Evolutionary conservation across 2,888 invertebrate genomes (phyloP).

Genomic region (Leptopilina drosophilae): DNA sequence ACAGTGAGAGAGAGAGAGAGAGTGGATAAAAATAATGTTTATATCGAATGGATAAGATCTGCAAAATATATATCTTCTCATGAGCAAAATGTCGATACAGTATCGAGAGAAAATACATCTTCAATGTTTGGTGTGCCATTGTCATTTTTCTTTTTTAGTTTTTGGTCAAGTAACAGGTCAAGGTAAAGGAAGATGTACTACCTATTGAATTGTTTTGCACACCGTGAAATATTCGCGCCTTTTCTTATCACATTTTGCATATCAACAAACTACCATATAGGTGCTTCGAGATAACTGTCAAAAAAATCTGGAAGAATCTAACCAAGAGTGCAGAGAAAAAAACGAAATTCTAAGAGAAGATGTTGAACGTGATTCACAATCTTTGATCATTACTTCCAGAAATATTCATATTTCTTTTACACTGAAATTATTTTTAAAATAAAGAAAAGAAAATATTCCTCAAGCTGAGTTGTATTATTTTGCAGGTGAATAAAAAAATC

Average conservation of each 20-base stretch:
- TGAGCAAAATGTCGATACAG: conserved; percentile 27
- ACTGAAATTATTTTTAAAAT: too few relatives aligned
- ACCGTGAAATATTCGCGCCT: conserved; percentile 28
- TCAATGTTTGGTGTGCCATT: conserved; percentile 16
- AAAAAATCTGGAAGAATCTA: conserved; percentile 18
- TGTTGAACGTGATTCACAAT: conserved; percentile 7
- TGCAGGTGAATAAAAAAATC: too few relatives aligned
- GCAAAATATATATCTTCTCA: not conserved
- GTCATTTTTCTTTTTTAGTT: conserved; percentile 24
- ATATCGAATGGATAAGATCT: conserved; percentile 1
- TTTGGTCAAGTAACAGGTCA: conserved; percentile 31
- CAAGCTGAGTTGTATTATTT: too few relatives aligned
- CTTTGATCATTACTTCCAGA: not conserved
- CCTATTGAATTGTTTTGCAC: conserved; percentile 34
- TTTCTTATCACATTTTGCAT: conserved; percentile 28
- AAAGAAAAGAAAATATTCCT: too few relatives aligned
- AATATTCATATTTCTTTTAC: not conserved
- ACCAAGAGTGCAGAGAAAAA: conserved; percentile 2
- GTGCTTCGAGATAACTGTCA: conserved; percentile 15
- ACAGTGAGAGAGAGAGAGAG: too few relatives aligned
- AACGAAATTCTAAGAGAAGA: not conserved
- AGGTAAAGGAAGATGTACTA: conserved; percentile 25
- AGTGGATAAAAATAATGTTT: conserved; percentile 1
- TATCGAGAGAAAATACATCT: conserved; percentile 30
- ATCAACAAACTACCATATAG: conserved; percentile 28